phyloP scores from a whole-genome alignment of 2,113 vertebrate species.

The Irena cyanogastra region DNA sequence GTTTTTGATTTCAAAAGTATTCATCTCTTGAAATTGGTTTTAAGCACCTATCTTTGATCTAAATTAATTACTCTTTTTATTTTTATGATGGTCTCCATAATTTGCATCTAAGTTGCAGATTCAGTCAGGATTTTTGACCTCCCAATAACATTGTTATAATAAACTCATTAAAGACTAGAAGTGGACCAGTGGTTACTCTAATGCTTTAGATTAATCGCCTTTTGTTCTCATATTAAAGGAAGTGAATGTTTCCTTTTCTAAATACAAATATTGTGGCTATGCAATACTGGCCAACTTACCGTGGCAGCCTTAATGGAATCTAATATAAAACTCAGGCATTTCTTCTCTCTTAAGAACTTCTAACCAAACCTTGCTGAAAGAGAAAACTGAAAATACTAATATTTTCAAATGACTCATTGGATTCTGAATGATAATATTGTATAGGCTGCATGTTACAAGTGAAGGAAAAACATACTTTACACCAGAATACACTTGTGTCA shows the following conservation, averaged over 20 bases:
- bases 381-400: not conserved
- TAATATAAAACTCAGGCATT: not conserved
- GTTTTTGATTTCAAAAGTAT: not conserved
- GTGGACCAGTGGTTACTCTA: not conserved
- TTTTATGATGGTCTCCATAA: not conserved
- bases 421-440: not conserved
- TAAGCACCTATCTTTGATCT: not conserved
- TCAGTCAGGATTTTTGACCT: not conserved
- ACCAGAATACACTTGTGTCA: not conserved
- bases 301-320: not conserved
- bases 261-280: not conserved
- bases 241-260: not conserved
- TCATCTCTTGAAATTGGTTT: not conserved
- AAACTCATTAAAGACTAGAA: not conserved
- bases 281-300: not conserved
- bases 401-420: not conserved
- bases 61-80: not conserved
- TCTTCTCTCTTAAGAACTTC: not conserved
- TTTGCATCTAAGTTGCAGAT: not conserved
- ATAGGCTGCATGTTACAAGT: not conserved
- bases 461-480: not conserved
- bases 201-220: not conserved
- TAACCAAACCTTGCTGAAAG: not conserved
- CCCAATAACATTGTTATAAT: not conserved
- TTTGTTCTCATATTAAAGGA: not conserved